These are phyloP conservation scores for Myioborus miniatus DNA, from an alignment of 2,797 vertebrate genomes.

Conservation along the genomic window DNA sequence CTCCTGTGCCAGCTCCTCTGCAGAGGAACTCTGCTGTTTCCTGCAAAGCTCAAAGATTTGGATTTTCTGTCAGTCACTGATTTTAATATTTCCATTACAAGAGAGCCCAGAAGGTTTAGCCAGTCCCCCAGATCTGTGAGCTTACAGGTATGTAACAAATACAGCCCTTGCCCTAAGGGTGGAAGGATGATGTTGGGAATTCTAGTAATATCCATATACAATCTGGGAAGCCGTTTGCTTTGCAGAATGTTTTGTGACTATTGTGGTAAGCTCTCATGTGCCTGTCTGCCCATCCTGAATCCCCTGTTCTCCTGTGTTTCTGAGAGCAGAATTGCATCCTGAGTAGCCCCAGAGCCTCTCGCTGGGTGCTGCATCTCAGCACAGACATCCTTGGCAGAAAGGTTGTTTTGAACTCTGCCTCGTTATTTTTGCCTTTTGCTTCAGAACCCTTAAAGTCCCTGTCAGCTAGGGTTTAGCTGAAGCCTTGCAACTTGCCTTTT, in stretches of 20 bases:
- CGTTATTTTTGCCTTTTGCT: slow-evolving; percentile 53
- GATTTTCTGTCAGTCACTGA: background rate
- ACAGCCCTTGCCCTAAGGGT: background rate
- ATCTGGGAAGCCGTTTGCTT: background rate
- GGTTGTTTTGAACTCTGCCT: slow-evolving; percentile 5
- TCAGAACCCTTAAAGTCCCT: slow-evolving; percentile 13
- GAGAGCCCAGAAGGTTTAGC: background rate
- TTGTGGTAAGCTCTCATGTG: accelerated
- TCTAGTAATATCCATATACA: background rate
- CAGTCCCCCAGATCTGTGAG: background rate
- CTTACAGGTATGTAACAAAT: background rate
- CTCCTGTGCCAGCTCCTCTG: background rate
- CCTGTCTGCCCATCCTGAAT: background rate
- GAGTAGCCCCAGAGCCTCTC: background rate
- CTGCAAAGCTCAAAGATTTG: background rate
- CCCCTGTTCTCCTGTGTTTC: background rate
- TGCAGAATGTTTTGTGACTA: accelerated
- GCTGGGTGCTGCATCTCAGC: background rate
- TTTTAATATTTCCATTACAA: background rate
- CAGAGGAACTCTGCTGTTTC: background rate
- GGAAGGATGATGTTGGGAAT: background rate
- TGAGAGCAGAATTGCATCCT: background rate
- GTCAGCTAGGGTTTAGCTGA: slow-evolving; percentile 39
- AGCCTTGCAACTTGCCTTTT: slow-evolving; percentile 51
- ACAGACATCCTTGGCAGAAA: background rate